Percentiles rank a stretch among this genome's conserved stretches.
Conservation (phyloP, 2,113 vertebrate genomes). For the Puntigrus tetrazona region DNA sequence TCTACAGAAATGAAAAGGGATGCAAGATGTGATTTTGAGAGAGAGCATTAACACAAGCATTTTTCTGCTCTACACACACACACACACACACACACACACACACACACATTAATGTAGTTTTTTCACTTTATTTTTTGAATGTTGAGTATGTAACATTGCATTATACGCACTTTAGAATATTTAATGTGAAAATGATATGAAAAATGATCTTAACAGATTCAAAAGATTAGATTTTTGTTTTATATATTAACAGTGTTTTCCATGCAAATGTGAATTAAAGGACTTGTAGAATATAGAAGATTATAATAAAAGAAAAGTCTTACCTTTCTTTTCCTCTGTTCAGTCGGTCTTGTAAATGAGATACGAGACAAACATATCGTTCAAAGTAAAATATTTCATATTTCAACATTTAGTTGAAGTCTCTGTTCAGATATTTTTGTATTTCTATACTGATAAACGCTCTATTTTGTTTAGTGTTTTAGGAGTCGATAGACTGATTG, state of each 20-base stretch:
- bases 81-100: too few relatives aligned
- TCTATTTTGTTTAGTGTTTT: background rate
- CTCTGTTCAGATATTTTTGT: background rate
- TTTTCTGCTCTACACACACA: too few relatives aligned
- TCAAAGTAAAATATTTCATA: background rate
- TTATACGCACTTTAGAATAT: slow-evolving; percentile 72
- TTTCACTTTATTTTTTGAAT: slow-evolving; percentile 31
- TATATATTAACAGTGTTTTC: slow-evolving; percentile 32
- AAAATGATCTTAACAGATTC: slow-evolving; percentile 36
- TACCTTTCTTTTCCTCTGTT: slow-evolving; percentile 51
- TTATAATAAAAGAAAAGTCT: slow-evolving; percentile 67
- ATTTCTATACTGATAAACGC: background rate
- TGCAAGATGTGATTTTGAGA: background rate
- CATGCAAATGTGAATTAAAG: slow-evolving; percentile 40
- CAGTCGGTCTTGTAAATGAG: background rate
- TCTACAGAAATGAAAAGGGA: background rate
- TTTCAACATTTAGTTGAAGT: background rate
- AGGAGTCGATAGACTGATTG: background rate
- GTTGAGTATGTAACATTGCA: slow-evolving; percentile 50
- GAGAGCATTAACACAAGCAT: too few relatives aligned
- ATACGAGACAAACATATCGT: background rate
- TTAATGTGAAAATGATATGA: slow-evolving; percentile 49
- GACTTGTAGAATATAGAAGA: slow-evolving; percentile 55
- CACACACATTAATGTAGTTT: background rate
- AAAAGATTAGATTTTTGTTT: slow-evolving; percentile 38